Evolutionary conservation across 2,113 vertebrate species (phyloP).

Genomic region (Rhinolophus sinicus): DNA sequence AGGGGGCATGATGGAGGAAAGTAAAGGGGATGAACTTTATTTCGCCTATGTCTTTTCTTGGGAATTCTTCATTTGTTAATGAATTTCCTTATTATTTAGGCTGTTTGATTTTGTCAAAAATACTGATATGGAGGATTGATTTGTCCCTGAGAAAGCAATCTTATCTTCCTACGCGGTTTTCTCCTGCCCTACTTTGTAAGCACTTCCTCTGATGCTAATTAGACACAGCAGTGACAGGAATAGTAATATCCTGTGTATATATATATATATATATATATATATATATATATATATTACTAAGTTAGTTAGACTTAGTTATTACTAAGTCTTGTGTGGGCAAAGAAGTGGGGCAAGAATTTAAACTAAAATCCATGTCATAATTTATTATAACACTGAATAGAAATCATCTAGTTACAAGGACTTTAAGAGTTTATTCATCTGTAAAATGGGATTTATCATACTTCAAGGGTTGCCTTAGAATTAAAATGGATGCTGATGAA

Average conservation of each 20-base stretch:
- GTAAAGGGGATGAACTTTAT: not conserved
- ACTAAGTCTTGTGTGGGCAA: not conserved
- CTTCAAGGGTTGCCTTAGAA: not conserved
- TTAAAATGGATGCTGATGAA: not conserved
- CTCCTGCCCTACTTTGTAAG: not conserved
- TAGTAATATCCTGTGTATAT: not conserved
- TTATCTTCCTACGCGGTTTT: not conserved
- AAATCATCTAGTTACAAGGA: not conserved
- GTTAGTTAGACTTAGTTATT: not conserved
- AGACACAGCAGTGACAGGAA: not conserved
- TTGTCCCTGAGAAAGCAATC: not conserved
- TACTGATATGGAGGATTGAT: not conserved
- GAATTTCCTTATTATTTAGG: not conserved
- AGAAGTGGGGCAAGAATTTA: not conserved
- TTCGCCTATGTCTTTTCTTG: not conserved
- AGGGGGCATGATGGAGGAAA: not conserved
- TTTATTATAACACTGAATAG: not conserved
- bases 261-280: no score
- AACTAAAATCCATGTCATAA: not conserved
- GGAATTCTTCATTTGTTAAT: not conserved
- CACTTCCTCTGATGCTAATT: not conserved
- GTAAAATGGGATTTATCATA: not conserved
- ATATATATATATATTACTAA: no score
- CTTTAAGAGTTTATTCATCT: not conserved
- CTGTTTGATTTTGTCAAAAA: not conserved